phyloP scores from a whole-genome alignment of 2,113 vertebrate species.

The Rhagologus leucostigma region DNA sequence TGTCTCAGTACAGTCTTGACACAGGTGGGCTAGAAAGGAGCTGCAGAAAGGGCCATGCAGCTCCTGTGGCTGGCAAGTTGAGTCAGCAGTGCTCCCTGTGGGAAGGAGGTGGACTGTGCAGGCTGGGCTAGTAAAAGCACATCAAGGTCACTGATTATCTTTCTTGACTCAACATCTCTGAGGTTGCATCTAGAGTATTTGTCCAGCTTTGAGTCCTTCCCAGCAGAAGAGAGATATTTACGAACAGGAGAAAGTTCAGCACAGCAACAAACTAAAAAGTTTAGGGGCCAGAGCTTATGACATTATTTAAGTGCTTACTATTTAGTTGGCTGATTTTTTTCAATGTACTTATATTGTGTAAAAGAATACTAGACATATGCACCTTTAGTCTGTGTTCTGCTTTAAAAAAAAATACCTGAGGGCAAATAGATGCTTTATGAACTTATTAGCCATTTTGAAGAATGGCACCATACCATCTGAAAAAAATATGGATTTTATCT shows the following conservation, averaged over 20 bases:
- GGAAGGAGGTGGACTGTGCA: not conserved
- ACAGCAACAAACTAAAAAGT: not conserved
- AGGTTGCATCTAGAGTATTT: not conserved
- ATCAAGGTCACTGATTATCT: not conserved
- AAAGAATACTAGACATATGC: not conserved
- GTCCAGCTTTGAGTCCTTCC: not conserved
- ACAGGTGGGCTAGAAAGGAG: not conserved
- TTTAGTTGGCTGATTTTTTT: not conserved
- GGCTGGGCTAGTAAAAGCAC: not conserved
- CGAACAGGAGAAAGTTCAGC: not conserved
- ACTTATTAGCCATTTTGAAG: not conserved
- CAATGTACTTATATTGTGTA: not conserved
- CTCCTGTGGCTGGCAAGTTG: not conserved
- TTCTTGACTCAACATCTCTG: not conserved
- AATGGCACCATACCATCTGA: not conserved
- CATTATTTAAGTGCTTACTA: not conserved
- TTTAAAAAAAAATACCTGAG: not conserved
- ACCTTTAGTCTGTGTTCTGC: not conserved
- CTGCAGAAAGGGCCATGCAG: not conserved
- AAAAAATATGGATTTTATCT: not conserved
- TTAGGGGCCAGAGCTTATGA: not conserved
- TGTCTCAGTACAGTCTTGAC: not conserved
- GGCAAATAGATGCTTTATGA: not conserved
- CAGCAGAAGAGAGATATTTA: not conserved
- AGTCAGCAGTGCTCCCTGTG: not conserved